Base-by-base conservation (phyloP, 2,797 vertebrate genomes). In the Manis crassicaudata region DNA sequence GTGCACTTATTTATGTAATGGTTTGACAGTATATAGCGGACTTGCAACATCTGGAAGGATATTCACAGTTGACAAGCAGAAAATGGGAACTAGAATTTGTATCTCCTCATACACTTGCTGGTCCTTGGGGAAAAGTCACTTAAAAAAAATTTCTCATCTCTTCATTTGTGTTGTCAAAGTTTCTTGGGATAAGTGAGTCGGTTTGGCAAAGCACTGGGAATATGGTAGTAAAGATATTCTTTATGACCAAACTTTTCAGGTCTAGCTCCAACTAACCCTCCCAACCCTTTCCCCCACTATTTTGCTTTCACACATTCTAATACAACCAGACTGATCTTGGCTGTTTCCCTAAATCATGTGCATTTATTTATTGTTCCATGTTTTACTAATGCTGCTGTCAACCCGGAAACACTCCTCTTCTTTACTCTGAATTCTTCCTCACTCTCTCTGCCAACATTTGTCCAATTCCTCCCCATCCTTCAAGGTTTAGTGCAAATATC, bases 61-160 rank as follows among this genome's bases (percentile, higher is more conserved):
- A 77, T 25, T 91, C 52, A 75, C 11, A 86, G 40, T 13, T 80
- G 88, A 92, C 46, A 94, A 76, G 40, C 82, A 95, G 88, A 94
- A 95, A 95, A 86, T 67, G n/a, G 35, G 67, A 93, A 77, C 18
- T 18, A 46, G 37, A 90, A 83, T 81, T 58, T 70, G 27, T 84
- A 52, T 80, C 63, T 18, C 29, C 20, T 88, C 67, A 25, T 3
- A 63, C 10, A 63, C 10, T 95, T 94, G 54, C 50, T 85, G n/a
- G n/a, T 68, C 90, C 32, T 86, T 82, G 40, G 40, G n/a, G 9
- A 17, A 96, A 81, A 92, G 29, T 18, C n/a, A 60, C 23, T 60
- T 67, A 46, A 46, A 46, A 46, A 46, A 46, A 46, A 46, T 10
- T 37, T 93, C 75, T 92, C 35, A 32, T 92, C 72, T 92, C 46